Evolutionary conservation across 2,797 vertebrate species (phyloP).

Genomic region (Linurgus olivaceus): DNA sequence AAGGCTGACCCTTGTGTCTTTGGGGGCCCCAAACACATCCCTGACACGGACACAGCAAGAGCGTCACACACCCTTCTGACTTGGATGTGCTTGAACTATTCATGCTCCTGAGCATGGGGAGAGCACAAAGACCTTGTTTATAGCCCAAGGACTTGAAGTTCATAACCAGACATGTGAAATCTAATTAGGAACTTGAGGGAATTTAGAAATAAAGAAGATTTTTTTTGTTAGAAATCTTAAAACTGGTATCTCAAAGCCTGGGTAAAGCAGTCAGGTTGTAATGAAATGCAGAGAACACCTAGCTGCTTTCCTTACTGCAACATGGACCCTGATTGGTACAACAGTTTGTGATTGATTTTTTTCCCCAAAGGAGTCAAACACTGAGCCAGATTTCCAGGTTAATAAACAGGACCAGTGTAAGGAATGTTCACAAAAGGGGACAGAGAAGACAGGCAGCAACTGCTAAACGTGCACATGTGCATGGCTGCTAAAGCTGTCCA

Average conservation of each 20-base stretch:
- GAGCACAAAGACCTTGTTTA: constrained; percentile 46
- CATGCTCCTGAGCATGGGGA: not conserved
- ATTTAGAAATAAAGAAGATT: not conserved
- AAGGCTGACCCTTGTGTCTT: not conserved
- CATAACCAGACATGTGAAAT: constrained; percentile 30
- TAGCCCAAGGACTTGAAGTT: constrained; percentile 8
- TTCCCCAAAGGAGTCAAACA: not conserved
- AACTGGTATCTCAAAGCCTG: not conserved
- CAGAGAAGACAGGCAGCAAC: not conserved
- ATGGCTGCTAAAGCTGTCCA: not conserved
- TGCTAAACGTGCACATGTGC: not conserved
- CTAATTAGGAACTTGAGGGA: constrained; percentile 14
- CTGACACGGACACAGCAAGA: not conserved
- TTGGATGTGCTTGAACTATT: not conserved
- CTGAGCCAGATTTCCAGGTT: not conserved
- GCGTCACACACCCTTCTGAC: constrained; percentile 9
- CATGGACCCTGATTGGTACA: not conserved
- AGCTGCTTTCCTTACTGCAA: not conserved
- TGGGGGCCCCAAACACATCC: not conserved
- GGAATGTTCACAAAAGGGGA: not conserved
- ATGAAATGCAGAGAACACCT: fast-evolving
- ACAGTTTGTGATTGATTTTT: not conserved
- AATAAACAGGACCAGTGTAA: not conserved
- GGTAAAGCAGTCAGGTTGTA: not conserved
- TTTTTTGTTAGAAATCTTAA: not conserved